These are phyloP conservation scores for Vireo griseus DNA, from an alignment of 2,797 vertebrate species.

Conservation along the genomic window DNA sequence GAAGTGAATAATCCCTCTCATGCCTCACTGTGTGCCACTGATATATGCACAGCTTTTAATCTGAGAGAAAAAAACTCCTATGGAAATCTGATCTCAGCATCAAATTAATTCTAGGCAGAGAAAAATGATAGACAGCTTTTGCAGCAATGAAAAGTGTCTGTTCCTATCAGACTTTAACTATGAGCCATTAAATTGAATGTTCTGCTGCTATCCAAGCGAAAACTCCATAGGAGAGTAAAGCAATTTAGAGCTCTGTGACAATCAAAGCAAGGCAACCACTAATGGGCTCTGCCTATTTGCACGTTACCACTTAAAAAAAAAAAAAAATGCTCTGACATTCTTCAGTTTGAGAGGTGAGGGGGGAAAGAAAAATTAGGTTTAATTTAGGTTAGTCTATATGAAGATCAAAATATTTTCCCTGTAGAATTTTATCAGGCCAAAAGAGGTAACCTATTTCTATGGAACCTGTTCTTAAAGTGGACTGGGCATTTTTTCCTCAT, in stretches of 20 bases:
- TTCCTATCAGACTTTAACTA: neutral
- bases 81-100: constrained; percentile 3
- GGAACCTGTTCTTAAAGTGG: neutral
- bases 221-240: neutral
- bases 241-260: neutral
- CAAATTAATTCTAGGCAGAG: neutral
- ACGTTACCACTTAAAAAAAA: neutral
- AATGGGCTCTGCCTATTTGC: neutral
- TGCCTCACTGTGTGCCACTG: neutral
- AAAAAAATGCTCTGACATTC: neutral
- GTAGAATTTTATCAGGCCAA: neutral
- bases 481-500: neutral
- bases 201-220: constrained; percentile 9
- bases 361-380: neutral
- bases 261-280: constrained; percentile 2
- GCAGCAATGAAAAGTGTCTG: neutral
- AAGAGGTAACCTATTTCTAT: neutral
- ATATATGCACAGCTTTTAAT: constrained; percentile 27
- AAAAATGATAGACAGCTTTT: constrained; percentile 27
- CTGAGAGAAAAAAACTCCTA: neutral
- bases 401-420: neutral
- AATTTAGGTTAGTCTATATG: neutral
- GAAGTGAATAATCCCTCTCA: constrained; percentile 10
- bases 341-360: neutral
- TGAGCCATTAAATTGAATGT: constrained; percentile 16